Conservation (phyloP, 2,797 vertebrate species). For the Naso thynnoides region DNA sequence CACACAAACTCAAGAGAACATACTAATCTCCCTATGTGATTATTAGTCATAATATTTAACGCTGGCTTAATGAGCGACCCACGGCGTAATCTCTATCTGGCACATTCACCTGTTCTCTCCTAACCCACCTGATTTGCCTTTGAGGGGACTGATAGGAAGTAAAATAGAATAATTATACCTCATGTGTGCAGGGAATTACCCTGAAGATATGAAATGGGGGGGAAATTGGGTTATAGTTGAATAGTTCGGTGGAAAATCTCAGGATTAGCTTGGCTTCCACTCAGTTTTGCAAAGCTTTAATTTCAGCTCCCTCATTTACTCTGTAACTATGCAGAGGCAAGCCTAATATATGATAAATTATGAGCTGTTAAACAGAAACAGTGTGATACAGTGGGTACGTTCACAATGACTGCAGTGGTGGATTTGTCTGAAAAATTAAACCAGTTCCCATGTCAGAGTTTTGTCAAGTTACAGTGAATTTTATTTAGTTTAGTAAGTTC, state of each 20-base stretch:
- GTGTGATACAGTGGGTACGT: slow-evolving; percentile 26
- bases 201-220: slow-evolving; percentile 52
- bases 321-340: slow-evolving; percentile 33
- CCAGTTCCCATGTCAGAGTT: background rate
- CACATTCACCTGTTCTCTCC: slow-evolving; percentile 69
- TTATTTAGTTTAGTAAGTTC: background rate
- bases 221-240: slow-evolving; percentile 38
- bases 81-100: slow-evolving; percentile 68
- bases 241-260: slow-evolving; percentile 53
- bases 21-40: slow-evolving; percentile 78
- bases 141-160: slow-evolving; percentile 48
- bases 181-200: slow-evolving; percentile 57
- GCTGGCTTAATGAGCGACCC: slow-evolving; percentile 73
- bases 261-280: slow-evolving; percentile 56
- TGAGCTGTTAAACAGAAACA: slow-evolving; percentile 60
- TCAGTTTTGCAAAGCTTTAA: slow-evolving; percentile 34
- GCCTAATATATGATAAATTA: slow-evolving; percentile 60
- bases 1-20: slow-evolving; percentile 73
- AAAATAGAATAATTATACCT: slow-evolving; percentile 63
- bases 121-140: slow-evolving; percentile 55
- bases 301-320: slow-evolving; percentile 48
- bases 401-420: slow-evolving; percentile 15
- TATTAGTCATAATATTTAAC: slow-evolving; percentile 85
- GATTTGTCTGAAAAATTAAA: slow-evolving; percentile 9
- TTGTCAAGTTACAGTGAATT: background rate